Evolutionary conservation across 2,888 invertebrate species (phyloP).

Genomic region (Ptilodon capucinus): DNA sequence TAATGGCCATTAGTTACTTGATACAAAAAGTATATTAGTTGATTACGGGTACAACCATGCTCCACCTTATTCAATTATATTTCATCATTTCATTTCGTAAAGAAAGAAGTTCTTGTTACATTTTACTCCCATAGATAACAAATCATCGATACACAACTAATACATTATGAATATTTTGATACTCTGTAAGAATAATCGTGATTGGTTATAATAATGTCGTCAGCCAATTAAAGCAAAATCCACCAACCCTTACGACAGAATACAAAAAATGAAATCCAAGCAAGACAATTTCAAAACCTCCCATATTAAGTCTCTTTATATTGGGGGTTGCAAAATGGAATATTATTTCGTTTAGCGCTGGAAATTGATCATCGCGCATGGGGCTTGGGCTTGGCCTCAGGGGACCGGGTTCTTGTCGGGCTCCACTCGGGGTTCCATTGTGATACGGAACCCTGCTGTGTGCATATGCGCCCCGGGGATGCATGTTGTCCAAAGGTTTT

Average conservation of each 20-base stretch:
- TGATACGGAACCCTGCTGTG: slow-evolving; percentile 53
- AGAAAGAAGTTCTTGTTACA: no score
- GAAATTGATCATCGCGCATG: slow-evolving; percentile 65
- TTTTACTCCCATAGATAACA: no score
- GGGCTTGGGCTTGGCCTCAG: slow-evolving; percentile 44
- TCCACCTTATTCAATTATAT: no score
- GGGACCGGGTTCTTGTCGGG: slow-evolving; percentile 61
- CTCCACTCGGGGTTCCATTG: slow-evolving; percentile 44
- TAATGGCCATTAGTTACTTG: no score
- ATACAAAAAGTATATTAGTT: no score
- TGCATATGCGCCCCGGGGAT: slow-evolving; percentile 44
- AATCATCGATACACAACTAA: no score
- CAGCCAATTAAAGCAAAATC: background rate
- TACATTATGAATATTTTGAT: no score
- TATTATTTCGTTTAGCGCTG: slow-evolving; percentile 66
- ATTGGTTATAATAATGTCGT: background rate
- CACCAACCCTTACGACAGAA: background rate
- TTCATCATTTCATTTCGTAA: no score
- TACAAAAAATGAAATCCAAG: background rate
- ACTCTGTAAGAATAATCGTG: no score
- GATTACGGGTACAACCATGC: no score
- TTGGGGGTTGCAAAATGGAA: slow-evolving; percentile 58
- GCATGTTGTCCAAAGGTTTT: background rate
- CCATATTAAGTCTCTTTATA: slow-evolving; percentile 43
- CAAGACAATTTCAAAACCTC: slow-evolving; percentile 37